phyloP scores from a whole-genome alignment of 2,113 vertebrate genomes.

The Pituophis catenifer region DNA sequence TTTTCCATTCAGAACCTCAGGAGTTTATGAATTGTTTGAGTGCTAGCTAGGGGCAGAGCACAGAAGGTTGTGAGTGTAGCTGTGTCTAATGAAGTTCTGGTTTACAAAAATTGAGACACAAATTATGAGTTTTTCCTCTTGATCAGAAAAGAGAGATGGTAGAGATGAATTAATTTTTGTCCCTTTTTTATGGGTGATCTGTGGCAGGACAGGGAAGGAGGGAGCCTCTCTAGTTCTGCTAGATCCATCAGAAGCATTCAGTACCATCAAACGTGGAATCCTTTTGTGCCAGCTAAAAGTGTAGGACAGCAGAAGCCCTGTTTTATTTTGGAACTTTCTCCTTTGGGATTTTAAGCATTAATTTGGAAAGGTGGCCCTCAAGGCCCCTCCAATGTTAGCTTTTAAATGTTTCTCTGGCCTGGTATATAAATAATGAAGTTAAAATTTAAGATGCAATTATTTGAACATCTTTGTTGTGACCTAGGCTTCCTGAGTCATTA shows the following conservation, averaged over 20 bases:
- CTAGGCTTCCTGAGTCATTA: no score
- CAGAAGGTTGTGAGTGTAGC: no score
- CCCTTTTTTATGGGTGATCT: neutral
- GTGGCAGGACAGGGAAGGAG: neutral
- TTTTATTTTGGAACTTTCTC: neutral
- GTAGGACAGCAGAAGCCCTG: neutral
- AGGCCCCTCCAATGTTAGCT: neutral
- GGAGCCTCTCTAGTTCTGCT: neutral
- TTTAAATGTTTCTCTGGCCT: neutral
- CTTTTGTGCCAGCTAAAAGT: neutral
- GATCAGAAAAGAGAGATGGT: neutral
- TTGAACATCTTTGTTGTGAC: neutral
- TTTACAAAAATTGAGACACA: neutral
- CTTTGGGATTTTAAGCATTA: neutral
- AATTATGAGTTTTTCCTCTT: neutral
- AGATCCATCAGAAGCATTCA: neutral
- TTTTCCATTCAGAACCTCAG: neutral
- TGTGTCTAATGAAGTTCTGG: neutral
- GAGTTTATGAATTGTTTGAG: neutral
- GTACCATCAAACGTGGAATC: neutral
- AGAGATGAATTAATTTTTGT: neutral
- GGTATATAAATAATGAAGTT: neutral
- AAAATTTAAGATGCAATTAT: neutral
- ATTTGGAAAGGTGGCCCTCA: neutral
- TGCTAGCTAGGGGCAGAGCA: neutral